Percentiles rank a stretch among this genome's conserved stretches.
Evolutionary conservation across 2,797 vertebrate genomes (phyloP).

Genomic region (Mormyrops attenuatus): DNA sequence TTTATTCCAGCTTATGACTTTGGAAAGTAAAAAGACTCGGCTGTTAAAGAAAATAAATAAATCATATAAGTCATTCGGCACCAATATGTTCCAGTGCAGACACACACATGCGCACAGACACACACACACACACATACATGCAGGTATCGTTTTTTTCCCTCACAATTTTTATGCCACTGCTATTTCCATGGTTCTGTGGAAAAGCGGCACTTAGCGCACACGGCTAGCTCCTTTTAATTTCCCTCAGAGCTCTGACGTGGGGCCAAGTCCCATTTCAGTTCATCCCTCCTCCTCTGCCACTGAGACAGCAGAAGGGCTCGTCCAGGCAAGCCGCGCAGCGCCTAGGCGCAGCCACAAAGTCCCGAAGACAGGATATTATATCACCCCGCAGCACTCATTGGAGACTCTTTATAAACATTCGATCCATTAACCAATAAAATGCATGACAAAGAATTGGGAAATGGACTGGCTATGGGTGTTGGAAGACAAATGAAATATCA

Average conservation of each 20-base stretch:
- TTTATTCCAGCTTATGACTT: conserved; percentile 5
- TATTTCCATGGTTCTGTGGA: conserved; percentile 20
- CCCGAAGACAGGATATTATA: conserved; percentile 33
- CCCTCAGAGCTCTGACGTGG: conserved; percentile 28
- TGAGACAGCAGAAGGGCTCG: conserved; percentile 22
- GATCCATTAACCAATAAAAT: conserved; percentile 34
- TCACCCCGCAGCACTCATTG: conserved; percentile 27
- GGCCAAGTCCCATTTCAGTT: conserved; percentile 24
- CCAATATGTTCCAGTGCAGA: background rate
- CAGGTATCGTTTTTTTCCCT: background rate
- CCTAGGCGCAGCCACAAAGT: conserved; percentile 20
- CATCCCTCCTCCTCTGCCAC: conserved; percentile 29
- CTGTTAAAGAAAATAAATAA: background rate
- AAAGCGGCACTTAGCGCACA: conserved; percentile 7
- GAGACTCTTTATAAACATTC: conserved; percentile 35
- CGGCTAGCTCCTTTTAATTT: conserved; percentile 14
- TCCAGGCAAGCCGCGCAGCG: conserved; percentile 35
- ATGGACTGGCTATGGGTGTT: background rate
- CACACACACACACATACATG: background rate
- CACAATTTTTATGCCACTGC: conserved; percentile 3
- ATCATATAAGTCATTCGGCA: conserved; percentile 1
- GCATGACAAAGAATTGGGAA: conserved; percentile 33
- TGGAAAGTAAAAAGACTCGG: conserved; percentile 18
- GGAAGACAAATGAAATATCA: background rate
- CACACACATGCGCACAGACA: background rate